Base-by-base conservation (phyloP, 2,888 invertebrate species). In the Hipparchia sbordonii region DNA sequence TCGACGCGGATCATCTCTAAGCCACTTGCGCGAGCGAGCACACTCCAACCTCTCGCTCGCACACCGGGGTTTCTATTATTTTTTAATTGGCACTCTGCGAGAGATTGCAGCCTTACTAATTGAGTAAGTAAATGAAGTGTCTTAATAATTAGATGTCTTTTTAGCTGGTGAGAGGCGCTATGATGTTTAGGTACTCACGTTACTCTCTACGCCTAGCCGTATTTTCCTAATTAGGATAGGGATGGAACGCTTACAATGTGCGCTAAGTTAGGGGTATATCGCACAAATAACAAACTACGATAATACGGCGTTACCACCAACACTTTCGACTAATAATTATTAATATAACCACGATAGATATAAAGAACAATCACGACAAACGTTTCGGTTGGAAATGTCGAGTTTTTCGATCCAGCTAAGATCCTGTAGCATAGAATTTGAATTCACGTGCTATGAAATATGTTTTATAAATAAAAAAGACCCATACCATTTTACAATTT, bases 91-190 rank as follows among this genome's bases (percentile, higher is more conserved):
- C 88, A 90, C 92, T 93, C 84, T 77, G 79, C 83, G 83, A 83
- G 86, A 87, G 87, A 88, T 88, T 85, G 86, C 87, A 87, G 87
- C 86, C 87, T 88, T 89, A 84, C 88, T 91, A 90, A 92, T 92
- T 92, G 90, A 90, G 86, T 90, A 89, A 92, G 87, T 90, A 91
- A 90, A 92, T 91, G 87, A 90, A 91, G 90, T 91, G 88, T 89
- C 88, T 90, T 88, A 91, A 91, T 91, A 92, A 91, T 91, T 90
- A 88, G 87, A 88, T 87, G 88, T 87, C 88, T 89, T 89, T 90
- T 90, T 87, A 85, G 79, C 82, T 82, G 81, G 85, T 79, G 83
- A 78, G 81, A 82, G 81, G 78, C 77, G 79, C 75, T 79, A 78
- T 79, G 77, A 79, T 79, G 77, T 74, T 76, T 78, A 76, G 76